Evolutionary conservation across 2,888 invertebrate genomes (phyloP), one percentile per base, ranked within the genome.

Genomic region (Marronus borbonicus): DNA sequence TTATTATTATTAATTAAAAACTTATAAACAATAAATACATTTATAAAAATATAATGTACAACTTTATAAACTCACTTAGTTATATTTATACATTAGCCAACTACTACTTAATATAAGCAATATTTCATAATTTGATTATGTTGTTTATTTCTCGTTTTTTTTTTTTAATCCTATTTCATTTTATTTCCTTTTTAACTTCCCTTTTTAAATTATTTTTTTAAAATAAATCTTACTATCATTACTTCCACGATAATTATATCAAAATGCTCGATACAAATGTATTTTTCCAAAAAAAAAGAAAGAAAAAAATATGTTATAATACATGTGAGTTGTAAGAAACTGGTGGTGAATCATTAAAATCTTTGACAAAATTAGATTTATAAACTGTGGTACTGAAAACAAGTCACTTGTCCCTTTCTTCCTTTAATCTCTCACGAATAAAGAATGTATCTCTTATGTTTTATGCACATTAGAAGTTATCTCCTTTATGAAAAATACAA

Each of bases 31-130:
- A 86, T 85, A 86, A 86, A 86, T 86, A 86, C 85, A 86, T 83
- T 84, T 87, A 87, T 86, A 87, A 87, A 87, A 87, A 87, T 87
- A 87, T 86, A 86, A 85, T 86, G 83, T 86, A 86, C 86, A 86
- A 80, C 80, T 83, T 85, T 84, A 78, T 77, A 69, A 72, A 77
- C 69, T 68, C 76, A 78, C 75, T 69, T 78, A 75, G 66, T 44
- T 74, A 66, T 64, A 60, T 78, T 78, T 78, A 76, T 78, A 78
- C 76, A 78, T 76, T 74, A 74, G 72, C 72, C 62, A 79, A 79
- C 80, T 83, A 81, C 82, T 85, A 85, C 83, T 83, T 85, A 84
- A 84, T 83, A 82, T 85, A 85, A 85, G 83, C 84, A 85, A 80
- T 83, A 80, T 80, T 81, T 82, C 81, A 82, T 83, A 82, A 83